These are phyloP conservation scores for Hyposoter dolosus DNA, from an alignment of 2,888 invertebrate species.

Conservation along the genomic window DNA sequence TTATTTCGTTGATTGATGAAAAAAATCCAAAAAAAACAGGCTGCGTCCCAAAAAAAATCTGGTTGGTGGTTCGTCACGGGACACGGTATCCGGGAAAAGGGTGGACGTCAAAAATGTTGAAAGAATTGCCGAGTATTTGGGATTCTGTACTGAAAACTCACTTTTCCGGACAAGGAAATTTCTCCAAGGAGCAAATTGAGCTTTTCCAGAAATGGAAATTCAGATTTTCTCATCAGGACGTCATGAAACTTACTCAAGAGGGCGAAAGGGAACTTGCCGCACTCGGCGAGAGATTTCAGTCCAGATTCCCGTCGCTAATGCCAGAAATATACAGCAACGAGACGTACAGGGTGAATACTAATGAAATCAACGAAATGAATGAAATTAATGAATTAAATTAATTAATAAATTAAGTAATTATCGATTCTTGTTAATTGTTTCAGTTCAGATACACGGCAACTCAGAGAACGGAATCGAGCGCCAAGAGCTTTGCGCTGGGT, in stretches of 20 bases:
- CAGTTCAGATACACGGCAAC: constrained; percentile 92
- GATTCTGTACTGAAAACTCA: constrained; percentile 86
- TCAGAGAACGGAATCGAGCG: constrained; percentile 91
- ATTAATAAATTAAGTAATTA: too few relatives aligned
- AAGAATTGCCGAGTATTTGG: constrained; percentile 86
- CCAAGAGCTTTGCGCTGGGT: constrained; percentile 90
- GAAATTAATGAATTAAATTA: too few relatives aligned
- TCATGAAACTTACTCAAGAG: constrained; percentile 89
- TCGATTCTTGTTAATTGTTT: constrained; percentile 73
- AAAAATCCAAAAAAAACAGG: constrained; percentile 83
- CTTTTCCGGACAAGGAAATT: constrained; percentile 84
- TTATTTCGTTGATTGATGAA: neutral
- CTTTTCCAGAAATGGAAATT: constrained; percentile 88
- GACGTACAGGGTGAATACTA: constrained; percentile 86
- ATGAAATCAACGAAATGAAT: neutral
- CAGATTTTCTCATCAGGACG: constrained; percentile 85
- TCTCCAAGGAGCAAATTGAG: constrained; percentile 84
- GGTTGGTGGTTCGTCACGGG: constrained; percentile 92
- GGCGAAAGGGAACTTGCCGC: constrained; percentile 91
- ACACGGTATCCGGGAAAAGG: constrained; percentile 90
- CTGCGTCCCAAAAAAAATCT: constrained; percentile 89
- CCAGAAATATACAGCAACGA: constrained; percentile 87
- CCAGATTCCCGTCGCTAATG: constrained; percentile 89
- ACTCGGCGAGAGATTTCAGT: constrained; percentile 90
- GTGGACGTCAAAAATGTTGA: constrained; percentile 86